Conservation (phyloP, 2,888 invertebrate genomes). For the Cylloceria caligata region DNA sequence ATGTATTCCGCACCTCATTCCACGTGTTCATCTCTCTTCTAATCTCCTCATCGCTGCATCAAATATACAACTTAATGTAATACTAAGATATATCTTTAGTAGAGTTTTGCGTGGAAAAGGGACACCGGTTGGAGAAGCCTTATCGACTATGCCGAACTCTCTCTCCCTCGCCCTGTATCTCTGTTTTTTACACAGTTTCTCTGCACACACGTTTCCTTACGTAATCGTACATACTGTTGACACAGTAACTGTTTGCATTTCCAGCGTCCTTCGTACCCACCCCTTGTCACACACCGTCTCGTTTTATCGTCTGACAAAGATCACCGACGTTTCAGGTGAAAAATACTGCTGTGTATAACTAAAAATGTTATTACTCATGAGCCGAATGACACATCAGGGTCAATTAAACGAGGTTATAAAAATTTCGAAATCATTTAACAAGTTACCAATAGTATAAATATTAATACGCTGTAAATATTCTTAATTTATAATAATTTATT, state of each 20-base stretch:
- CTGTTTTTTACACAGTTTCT: conserved; percentile 41
- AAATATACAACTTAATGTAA: conserved; percentile 29
- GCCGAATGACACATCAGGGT: background rate
- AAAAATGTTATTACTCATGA: background rate
- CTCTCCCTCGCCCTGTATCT: background rate
- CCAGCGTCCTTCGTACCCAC: conserved; percentile 4
- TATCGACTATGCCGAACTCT: conserved; percentile 56
- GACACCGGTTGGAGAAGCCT: conserved; percentile 24
- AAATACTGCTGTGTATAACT: background rate
- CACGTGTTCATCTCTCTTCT: conserved; percentile 22
- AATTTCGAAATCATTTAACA: background rate
- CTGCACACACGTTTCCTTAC: conserved; percentile 48
- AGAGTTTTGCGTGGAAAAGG: conserved; percentile 34
- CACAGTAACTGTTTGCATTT: conserved; percentile 51
- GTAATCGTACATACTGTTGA: conserved; percentile 52
- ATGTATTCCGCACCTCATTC: conserved; percentile 20
- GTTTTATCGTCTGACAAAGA: conserved; percentile 33
- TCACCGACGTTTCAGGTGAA: conserved; percentile 7
- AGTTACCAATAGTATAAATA: background rate
- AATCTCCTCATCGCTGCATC: background rate
- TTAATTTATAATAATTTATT: background rate
- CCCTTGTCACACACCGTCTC: conserved; percentile 42
- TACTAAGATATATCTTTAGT: conserved; percentile 45
- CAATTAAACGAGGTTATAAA: too few species aligned
- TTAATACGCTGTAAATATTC: background rate